These are phyloP conservation scores for Kryptolebias marmoratus DNA, from an alignment of 2,113 vertebrate species.

Conservation along the genomic window DNA sequence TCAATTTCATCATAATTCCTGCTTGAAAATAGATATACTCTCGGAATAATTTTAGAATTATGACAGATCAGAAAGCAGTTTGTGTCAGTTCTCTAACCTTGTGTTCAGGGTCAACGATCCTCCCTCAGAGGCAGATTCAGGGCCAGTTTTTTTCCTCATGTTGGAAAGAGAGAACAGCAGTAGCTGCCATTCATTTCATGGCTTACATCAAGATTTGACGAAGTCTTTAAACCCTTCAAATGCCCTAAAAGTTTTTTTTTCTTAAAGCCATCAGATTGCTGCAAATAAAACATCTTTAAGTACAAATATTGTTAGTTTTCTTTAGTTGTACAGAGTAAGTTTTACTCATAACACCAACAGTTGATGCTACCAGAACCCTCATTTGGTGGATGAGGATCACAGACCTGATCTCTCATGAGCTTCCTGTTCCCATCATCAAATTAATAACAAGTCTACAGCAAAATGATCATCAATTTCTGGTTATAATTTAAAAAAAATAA, in stretches of 20 bases:
- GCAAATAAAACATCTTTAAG: background rate
- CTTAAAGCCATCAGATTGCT: background rate
- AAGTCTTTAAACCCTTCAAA: constrained; percentile 35
- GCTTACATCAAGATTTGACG: background rate
- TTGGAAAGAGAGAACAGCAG: constrained; percentile 22
- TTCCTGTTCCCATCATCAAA: too few species aligned
- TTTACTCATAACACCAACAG: too few species aligned
- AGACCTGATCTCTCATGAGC: too few species aligned
- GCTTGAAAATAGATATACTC: constrained; percentile 65
- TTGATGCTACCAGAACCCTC: too few species aligned
- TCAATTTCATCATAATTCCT: constrained; percentile 57
- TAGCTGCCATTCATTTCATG: background rate
- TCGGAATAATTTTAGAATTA: constrained; percentile 55
- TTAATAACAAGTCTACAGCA: too few species aligned
- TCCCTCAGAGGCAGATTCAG: constrained; percentile 8
- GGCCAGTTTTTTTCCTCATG: background rate
- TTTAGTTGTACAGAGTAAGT: background rate
- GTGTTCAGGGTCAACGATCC: constrained; percentile 50
- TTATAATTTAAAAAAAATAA: too few species aligned
- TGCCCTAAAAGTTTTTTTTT: constrained; percentile 10
- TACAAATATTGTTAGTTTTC: background rate
- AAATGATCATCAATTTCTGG: too few species aligned
- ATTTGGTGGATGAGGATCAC: background rate
- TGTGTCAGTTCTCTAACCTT: constrained; percentile 32
- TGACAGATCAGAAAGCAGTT: constrained; percentile 42